Base-by-base conservation (phyloP, 2,888 invertebrate species). In the Allolobophora icterica region DNA sequence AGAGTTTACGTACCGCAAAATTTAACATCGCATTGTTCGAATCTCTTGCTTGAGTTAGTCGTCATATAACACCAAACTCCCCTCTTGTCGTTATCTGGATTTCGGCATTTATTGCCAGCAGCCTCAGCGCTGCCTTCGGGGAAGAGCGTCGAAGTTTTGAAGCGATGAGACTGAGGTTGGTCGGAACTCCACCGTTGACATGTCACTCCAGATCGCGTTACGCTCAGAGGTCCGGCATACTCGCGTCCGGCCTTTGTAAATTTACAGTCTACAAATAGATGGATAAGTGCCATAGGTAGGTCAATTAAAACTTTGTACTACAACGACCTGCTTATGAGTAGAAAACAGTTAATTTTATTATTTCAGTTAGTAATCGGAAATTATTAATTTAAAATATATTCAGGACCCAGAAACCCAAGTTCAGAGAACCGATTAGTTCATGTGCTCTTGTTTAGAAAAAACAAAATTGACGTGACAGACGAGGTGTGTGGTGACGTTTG, bases 31-130 rank as follows among this genome's bases (percentile, higher is more conserved):
- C 71, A 71, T 8, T 1, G 4, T 71, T 71, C 71, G n/a, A 30
- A 71, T 71, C n/a, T 71, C n/a, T 30, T 71, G 30, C n/a, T n/a
- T 71, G 11, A n/a, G 71, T n/a, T 17, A 11, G 89, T 89, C 0
- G 91, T 91, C n/a, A n/a, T n/a, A 34, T 89, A 58, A 89, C 91
- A 91, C 91, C 91, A 91, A 30, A 52, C 42, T n/a, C 91, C 91
- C 19, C 52, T 89, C n/a, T 40, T 38, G 30, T 83, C 24, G n/a
- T 83, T 35, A n/a, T 89, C 91, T 30, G 91, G 91, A 35, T 91
- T 91, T n/a, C 91, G 89, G n/a, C 91, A 91, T 34, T 52, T 34
- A 17, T 42, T 71, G 24, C 89, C 89, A 52, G 91, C 91, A 19
- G 52, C 71, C 1, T 71, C 13, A 19, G 91, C 30, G 30, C 21